These are phyloP conservation scores for Cariama cristata DNA, from an alignment of 2,113 vertebrate genomes.

Conservation along the genomic window DNA sequence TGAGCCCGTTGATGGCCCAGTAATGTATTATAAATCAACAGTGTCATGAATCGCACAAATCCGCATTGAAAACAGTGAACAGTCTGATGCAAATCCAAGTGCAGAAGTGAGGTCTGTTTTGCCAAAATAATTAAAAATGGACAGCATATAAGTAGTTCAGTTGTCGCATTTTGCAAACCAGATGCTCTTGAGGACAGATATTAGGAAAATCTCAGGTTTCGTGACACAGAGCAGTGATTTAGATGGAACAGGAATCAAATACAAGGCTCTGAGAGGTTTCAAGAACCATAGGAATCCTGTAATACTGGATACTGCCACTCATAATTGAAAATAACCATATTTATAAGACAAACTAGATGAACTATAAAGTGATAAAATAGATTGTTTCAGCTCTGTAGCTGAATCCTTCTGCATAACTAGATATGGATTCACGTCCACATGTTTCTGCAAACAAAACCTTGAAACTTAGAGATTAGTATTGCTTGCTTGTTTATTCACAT, in stretches of 20 bases:
- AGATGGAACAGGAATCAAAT: background rate
- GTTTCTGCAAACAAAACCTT: background rate
- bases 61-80: fast-evolving
- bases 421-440: background rate
- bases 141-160: fast-evolving
- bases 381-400: background rate
- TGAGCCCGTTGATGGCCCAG: fast-evolving
- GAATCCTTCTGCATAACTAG: background rate
- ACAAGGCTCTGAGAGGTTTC: background rate
- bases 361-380: background rate
- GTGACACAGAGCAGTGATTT: background rate
- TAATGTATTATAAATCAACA: fast-evolving
- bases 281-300: background rate
- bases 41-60: fast-evolving
- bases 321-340: background rate
- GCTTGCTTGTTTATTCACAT: background rate
- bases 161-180: background rate
- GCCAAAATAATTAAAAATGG: background rate
- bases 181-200: background rate
- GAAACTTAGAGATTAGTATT: background rate
- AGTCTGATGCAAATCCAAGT: fast-evolving
- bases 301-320: background rate
- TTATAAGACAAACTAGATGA: background rate
- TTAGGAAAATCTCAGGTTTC: fast-evolving
- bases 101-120: background rate